Conservation (phyloP, 2,888 invertebrate genomes). For the Sphecodes monilicornis region DNA sequence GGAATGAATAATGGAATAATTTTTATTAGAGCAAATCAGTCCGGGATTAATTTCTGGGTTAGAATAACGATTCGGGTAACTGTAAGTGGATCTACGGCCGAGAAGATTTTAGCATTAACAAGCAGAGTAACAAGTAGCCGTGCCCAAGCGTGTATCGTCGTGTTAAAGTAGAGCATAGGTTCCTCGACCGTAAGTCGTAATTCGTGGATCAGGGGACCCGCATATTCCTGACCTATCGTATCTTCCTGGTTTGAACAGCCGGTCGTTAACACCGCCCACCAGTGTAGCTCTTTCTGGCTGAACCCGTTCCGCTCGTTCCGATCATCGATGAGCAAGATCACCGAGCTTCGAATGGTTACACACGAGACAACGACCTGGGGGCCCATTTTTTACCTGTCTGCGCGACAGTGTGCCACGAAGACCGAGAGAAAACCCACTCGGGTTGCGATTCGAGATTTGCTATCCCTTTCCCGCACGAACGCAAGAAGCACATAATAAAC, state of each 20-base stretch:
- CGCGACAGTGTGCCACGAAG: not conserved
- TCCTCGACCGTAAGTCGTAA: conserved; percentile 31
- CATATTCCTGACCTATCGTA: conserved; percentile 74
- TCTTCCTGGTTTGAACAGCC: conserved; percentile 70
- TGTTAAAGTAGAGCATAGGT: conserved; percentile 14
- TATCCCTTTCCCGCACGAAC: not conserved
- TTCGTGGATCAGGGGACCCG: conserved; percentile 63
- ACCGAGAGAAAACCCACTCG: not conserved
- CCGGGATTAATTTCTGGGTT: not conserved
- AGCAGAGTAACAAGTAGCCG: conserved; percentile 4
- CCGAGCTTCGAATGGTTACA: conserved; percentile 23
- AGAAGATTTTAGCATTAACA: not conserved
- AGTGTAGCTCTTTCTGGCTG: conserved; percentile 65
- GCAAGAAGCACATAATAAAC: not conserved
- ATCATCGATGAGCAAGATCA: conserved; percentile 48
- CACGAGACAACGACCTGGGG: conserved; percentile 26
- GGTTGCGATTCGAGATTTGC: not conserved
- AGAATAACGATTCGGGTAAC: not conserved
- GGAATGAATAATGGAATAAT: not conserved
- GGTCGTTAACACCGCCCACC: conserved; percentile 74
- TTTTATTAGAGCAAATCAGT: not conserved
- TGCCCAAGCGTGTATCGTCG: not conserved
- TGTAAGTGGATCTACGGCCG: not conserved
- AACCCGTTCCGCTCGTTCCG: conserved; percentile 62
- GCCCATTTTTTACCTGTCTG: conserved; percentile 15